Evolutionary conservation across 92 coral and sea anemone genomes (phyloP).

Genomic region (Blastomussa wellsi): DNA sequence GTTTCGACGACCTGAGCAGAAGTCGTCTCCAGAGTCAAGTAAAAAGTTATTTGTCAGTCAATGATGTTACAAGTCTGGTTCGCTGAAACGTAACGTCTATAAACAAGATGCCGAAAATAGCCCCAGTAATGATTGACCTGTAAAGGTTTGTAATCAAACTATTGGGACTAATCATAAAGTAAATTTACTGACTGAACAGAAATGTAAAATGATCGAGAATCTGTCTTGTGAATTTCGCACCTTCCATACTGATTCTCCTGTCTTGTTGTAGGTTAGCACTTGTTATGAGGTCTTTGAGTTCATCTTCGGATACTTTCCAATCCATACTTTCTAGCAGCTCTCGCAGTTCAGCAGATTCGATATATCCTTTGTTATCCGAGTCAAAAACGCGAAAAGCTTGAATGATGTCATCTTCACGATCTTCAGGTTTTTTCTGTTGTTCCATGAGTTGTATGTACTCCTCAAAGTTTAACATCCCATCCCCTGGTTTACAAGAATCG

Average conservation of each 20-base stretch:
- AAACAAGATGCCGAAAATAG: too few relatives aligned
- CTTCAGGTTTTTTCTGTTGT: conserved; percentile 62
- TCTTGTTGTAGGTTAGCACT: conserved; percentile 57
- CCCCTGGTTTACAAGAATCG: conserved; percentile 33
- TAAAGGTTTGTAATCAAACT: too few relatives aligned
- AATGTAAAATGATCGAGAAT: not conserved
- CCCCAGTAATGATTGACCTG: too few relatives aligned
- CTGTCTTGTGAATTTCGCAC: conserved; percentile 6
- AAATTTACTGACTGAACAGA: too few relatives aligned
- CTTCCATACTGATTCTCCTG: conserved; percentile 68
- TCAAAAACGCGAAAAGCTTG: conserved; percentile 82
- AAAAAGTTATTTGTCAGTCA: too few relatives aligned
- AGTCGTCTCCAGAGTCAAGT: too few relatives aligned
- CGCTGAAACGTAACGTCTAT: too few relatives aligned
- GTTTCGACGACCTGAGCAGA: too few relatives aligned
- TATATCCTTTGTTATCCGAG: conserved; percentile 69
- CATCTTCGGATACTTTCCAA: conserved; percentile 48
- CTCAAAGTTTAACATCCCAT: conserved; percentile 60
- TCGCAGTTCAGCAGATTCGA: conserved; percentile 71
- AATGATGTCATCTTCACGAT: conserved; percentile 56
- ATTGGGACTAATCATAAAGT: too few relatives aligned
- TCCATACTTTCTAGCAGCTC: conserved; percentile 55
- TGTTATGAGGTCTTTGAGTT: conserved; percentile 56
- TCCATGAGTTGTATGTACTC: conserved; percentile 76
- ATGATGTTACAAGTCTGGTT: too few relatives aligned